Conservation (phyloP, 2,888 invertebrate genomes). For the Portevinia maculata region DNA sequence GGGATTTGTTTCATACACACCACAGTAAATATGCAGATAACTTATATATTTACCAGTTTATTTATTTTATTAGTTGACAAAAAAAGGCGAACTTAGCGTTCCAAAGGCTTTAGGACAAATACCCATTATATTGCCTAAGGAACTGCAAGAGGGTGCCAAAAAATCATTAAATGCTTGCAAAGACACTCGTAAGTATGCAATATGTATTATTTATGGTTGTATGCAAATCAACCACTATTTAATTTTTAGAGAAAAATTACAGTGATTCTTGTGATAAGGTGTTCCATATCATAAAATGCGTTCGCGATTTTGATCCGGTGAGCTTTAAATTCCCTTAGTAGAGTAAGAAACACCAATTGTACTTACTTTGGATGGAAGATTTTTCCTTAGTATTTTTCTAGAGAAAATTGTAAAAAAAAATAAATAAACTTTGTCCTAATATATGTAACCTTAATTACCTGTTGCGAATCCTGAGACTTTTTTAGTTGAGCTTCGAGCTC, state of each 20-base stretch:
- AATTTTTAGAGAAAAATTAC: conserved; percentile 78
- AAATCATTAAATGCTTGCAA: conserved; percentile 77
- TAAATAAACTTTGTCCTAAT: conserved; percentile 5
- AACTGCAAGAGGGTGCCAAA: conserved; percentile 77
- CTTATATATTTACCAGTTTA: background rate
- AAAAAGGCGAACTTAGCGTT: conserved; percentile 80
- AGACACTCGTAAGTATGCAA: conserved; percentile 78
- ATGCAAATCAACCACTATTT: no score
- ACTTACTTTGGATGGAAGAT: conserved; percentile 79
- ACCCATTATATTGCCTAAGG: conserved; percentile 79
- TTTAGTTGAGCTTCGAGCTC: conserved; percentile 84
- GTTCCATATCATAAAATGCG: conserved; percentile 79
- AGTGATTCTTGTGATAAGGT: conserved; percentile 79
- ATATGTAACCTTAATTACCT: conserved; percentile 76
- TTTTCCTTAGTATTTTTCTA: conserved; percentile 79
- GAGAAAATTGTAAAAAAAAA: conserved; percentile 23
- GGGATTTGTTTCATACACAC: no score
- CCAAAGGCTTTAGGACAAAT: conserved; percentile 79
- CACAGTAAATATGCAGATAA: no score
- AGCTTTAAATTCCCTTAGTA: conserved; percentile 79
- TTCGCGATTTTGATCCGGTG: conserved; percentile 78
- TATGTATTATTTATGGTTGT: no score
- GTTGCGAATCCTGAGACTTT: conserved; percentile 84
- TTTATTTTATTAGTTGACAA: conserved; percentile 76
- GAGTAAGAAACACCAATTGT: background rate